Conservation (phyloP, 1,140 invertebrate genomes). For the Drosophila trapezifrons region DNA sequence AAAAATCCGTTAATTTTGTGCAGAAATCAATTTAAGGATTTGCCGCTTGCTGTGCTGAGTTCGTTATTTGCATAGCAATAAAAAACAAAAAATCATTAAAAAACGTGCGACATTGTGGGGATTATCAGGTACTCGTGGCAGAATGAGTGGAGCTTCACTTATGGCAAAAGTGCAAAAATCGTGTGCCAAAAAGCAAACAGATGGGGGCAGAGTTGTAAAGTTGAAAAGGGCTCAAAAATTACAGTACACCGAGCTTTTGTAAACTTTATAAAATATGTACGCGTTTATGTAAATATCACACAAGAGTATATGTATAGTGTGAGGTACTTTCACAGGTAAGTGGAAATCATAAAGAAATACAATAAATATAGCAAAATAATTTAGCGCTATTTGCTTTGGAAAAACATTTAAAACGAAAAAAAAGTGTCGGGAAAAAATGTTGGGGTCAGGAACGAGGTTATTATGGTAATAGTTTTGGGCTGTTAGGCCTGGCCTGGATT, state of each 20-base stretch:
- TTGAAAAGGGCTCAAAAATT: conserved; percentile 52
- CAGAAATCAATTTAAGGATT: conserved; percentile 81
- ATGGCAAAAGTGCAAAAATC: conserved; percentile 71
- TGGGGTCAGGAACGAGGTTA: conserved; percentile 9
- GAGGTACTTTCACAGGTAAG: conserved; percentile 29
- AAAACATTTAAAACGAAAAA: conserved; percentile 34
- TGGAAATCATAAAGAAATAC: conserved; percentile 44
- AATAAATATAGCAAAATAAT: conserved; percentile 72
- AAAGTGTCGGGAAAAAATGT: conserved; percentile 9
- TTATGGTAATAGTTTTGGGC: conserved; percentile 18
- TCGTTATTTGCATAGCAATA: conserved; percentile 71
- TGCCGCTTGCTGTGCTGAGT: conserved; percentile 40
- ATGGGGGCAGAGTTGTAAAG: conserved; percentile 25
- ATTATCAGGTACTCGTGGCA: conserved; percentile 22
- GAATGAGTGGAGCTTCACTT: conserved; percentile 32
- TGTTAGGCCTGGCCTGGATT: conserved; percentile 22
- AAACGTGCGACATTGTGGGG: conserved; percentile 39
- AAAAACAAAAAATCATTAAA: conserved; percentile 50
- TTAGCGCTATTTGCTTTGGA: conserved; percentile 68
- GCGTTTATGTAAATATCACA: conserved; percentile 59
- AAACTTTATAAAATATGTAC: conserved; percentile 78
- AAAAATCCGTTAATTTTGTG: conserved; percentile 78
- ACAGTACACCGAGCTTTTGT: conserved; percentile 66
- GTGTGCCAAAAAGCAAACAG: conserved; percentile 68
- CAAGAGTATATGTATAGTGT: conserved; percentile 26